Evolutionary conservation across 2,797 vertebrate species (phyloP).

Genomic region (Cygnus olor): DNA sequence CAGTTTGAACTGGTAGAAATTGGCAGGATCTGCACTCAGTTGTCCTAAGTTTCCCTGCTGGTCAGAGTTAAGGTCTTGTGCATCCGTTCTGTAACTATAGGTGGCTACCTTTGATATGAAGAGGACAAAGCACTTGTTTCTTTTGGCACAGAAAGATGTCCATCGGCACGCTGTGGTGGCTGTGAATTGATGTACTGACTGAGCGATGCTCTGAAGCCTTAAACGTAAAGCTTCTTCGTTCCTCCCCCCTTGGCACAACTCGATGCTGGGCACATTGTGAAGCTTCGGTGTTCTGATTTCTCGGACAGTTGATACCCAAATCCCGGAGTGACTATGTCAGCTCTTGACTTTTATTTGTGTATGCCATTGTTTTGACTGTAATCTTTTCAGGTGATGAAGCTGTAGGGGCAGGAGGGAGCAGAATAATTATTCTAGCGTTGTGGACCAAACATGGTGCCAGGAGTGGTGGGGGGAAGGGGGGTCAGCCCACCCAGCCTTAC

Average conservation of each 20-base stretch:
- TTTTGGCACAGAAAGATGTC: neutral
- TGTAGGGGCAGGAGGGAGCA: neutral
- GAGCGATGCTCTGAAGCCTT: neutral
- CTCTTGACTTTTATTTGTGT: constrained; percentile 4
- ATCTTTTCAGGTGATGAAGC: neutral
- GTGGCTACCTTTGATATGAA: neutral
- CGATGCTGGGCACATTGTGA: neutral
- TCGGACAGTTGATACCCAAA: neutral
- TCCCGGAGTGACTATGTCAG: constrained; percentile 12
- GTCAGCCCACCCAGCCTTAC: neutral
- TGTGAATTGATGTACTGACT: neutral
- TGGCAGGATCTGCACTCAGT: too few relatives aligned
- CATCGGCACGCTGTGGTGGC: neutral
- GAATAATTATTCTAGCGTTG: neutral
- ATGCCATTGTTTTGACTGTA: neutral
- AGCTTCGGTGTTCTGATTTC: neutral
- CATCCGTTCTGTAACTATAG: neutral
- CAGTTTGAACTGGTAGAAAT: too few relatives aligned
- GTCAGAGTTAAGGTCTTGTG: constrained; percentile 36
- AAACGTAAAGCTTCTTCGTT: neutral
- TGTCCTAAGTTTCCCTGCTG: too few relatives aligned
- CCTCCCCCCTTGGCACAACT: neutral
- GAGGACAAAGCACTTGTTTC: constrained; percentile 30
- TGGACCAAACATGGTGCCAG: constrained; percentile 20
- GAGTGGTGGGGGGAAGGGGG: neutral